A percentile compares a stretch with the other conserved stretches of the same genome.
Evolutionary conservation across 2,113 vertebrate species (phyloP).

Genomic region (Pseudopodoces humilis): DNA sequence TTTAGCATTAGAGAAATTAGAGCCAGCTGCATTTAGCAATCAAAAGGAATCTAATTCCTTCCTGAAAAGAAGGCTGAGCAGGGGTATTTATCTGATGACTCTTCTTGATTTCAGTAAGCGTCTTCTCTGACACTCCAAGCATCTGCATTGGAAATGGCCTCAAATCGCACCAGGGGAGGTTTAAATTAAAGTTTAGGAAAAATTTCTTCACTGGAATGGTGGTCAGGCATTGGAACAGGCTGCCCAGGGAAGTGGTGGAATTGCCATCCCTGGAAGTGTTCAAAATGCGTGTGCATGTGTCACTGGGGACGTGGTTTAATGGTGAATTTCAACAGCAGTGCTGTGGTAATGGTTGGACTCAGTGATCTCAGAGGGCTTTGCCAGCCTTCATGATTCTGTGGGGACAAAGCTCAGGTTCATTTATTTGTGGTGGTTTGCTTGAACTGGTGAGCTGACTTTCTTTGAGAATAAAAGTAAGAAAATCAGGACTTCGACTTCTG

Average conservation of each 20-base stretch:
- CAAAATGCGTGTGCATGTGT: neutral
- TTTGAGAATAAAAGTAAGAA: neutral
- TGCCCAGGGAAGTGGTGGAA: neutral
- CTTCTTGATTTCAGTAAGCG: neutral
- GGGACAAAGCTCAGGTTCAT: neutral
- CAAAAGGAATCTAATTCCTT: constrained; percentile 31
- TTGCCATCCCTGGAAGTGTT: neutral
- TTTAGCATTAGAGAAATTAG: constrained; percentile 14
- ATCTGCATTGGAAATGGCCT: neutral
- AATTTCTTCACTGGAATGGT: neutral
- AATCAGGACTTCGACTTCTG: neutral
- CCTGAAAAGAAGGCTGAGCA: constrained; percentile 17
- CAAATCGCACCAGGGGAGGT: neutral
- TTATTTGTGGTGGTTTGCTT: neutral
- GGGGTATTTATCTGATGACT: neutral
- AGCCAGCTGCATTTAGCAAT: constrained; percentile 29
- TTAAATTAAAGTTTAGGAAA: neutral
- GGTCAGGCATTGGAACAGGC: neutral
- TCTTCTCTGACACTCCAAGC: neutral
- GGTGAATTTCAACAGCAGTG: neutral
- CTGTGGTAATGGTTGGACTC: neutral
- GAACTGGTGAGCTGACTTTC: neutral
- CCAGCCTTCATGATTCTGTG: neutral
- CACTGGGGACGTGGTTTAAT: neutral
- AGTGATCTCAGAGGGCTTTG: neutral